A percentile compares a stretch with the other conserved stretches of the same genome.
Evolutionary conservation across 2,888 invertebrate genomes (phyloP).

Genomic region (Habroteleia sp.): DNA sequence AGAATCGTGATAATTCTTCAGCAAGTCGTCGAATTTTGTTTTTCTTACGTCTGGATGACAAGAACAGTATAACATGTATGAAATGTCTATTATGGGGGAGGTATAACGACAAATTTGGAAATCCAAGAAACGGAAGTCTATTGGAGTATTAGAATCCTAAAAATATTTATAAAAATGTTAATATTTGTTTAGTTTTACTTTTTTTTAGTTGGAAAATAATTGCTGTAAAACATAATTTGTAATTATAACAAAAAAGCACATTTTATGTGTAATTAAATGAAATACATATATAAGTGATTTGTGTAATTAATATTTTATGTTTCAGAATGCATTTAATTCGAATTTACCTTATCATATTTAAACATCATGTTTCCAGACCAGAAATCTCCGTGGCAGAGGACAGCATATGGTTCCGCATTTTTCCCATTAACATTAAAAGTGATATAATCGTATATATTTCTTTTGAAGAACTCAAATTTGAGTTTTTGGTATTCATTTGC

Average conservation of each 20-base stretch:
- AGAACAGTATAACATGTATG: conserved; percentile 75
- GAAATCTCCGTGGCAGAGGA: conserved; percentile 66
- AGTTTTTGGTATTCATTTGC: conserved; percentile 56
- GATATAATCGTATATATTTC: conserved; percentile 35
- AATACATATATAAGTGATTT: no score
- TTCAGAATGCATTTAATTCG: conserved; percentile 2
- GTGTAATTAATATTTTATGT: no score
- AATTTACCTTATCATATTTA: conserved; percentile 65
- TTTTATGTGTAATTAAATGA: no score
- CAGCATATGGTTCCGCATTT: conserved; percentile 67
- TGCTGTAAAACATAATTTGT: no score
- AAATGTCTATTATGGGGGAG: conserved; percentile 72
- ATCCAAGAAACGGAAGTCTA: conserved; percentile 64
- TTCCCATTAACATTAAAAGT: conserved; percentile 31
- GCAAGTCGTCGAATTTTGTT: conserved; percentile 69
- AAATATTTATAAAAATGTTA: conserved; percentile 18
- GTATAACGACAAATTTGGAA: conserved; percentile 67
- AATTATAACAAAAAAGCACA: no score
- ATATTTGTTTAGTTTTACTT: no score
- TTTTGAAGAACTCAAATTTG: conserved; percentile 54
- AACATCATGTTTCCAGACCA: conserved; percentile 69
- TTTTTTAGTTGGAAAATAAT: no score
- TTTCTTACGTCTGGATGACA: conserved; percentile 69
- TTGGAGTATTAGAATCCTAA: conserved; percentile 57
- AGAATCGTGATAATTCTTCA: conserved; percentile 73